Percentiles rank a stretch among this genome's conserved stretches.
These are phyloP conservation scores for Cepphus grylle DNA, from an alignment of 2,113 vertebrate genomes.

Conservation along the genomic window DNA sequence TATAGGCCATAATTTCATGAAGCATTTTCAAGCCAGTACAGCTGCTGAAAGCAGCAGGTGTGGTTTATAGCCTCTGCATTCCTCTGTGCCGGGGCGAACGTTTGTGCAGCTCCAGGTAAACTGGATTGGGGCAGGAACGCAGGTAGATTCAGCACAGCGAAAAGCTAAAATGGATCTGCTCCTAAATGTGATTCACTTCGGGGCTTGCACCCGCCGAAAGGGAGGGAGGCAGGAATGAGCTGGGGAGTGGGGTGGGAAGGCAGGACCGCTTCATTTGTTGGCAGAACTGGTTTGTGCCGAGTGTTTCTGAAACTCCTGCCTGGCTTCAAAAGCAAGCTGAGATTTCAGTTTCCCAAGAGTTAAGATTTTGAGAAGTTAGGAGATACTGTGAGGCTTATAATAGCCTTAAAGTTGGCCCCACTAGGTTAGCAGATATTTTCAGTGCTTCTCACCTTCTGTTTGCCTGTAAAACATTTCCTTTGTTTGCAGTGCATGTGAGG, in stretches of 20 bases:
- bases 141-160: neutral
- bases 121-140: neutral
- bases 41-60: neutral
- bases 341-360: neutral
- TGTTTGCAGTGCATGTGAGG: neutral
- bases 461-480: neutral
- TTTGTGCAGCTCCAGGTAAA: neutral
- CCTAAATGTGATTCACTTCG: neutral
- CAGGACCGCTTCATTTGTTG: neutral
- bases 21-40: neutral
- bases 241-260: neutral
- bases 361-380: neutral
- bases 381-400: neutral
- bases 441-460: neutral
- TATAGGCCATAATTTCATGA: neutral
- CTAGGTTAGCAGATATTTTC: neutral
- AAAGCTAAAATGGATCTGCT: neutral
- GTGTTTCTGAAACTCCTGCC: neutral
- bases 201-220: neutral
- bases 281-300: neutral
- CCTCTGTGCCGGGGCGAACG: neutral
- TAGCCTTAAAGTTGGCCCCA: neutral
- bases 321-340: neutral
- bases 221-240: neutral
- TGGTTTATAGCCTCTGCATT: neutral